Conservation (phyloP, 2,888 invertebrate species). For the Andrena chrysosceles region DNA sequence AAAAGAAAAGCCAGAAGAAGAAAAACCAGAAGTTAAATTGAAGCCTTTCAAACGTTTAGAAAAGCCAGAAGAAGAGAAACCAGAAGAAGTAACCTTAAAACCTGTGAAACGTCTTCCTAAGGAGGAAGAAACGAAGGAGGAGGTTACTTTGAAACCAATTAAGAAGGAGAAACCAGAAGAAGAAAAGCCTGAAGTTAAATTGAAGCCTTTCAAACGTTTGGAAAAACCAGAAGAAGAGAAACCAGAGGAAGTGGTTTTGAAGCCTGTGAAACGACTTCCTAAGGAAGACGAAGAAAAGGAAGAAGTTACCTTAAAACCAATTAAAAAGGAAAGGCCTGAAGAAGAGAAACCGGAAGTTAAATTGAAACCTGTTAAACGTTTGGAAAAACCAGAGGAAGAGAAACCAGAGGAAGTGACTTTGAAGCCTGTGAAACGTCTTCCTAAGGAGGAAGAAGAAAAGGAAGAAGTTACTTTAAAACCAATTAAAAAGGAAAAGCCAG, state of each 20-base stretch:
- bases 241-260: constrained; percentile 61
- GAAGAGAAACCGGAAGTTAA: constrained; percentile 62
- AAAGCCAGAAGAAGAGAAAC: constrained; percentile 71
- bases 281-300: constrained; percentile 77
- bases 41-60: constrained; percentile 11
- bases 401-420: constrained; percentile 71
- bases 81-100: constrained; percentile 70
- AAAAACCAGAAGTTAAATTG: constrained; percentile 58
- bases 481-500: constrained; percentile 53
- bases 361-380: neutral
- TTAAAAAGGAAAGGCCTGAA: constrained; percentile 54
- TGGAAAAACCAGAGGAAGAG: constrained; percentile 67
- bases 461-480: constrained; percentile 78
- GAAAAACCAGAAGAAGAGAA: constrained; percentile 50
- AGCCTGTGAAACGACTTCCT: constrained; percentile 67
- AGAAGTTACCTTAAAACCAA: constrained; percentile 69
- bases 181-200: constrained; percentile 66
- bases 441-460: constrained; percentile 54
- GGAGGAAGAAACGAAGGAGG: constrained; percentile 64
- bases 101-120: constrained; percentile 54
- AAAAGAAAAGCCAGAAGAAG: constrained; percentile 68
- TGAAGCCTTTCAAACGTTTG: constrained; percentile 59
- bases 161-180: constrained; percentile 69
- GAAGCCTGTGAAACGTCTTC: constrained; percentile 59
- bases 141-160: too few relatives aligned